Base-by-base conservation (phyloP, 2,888 invertebrate genomes). In the Nomada lathburiana region DNA sequence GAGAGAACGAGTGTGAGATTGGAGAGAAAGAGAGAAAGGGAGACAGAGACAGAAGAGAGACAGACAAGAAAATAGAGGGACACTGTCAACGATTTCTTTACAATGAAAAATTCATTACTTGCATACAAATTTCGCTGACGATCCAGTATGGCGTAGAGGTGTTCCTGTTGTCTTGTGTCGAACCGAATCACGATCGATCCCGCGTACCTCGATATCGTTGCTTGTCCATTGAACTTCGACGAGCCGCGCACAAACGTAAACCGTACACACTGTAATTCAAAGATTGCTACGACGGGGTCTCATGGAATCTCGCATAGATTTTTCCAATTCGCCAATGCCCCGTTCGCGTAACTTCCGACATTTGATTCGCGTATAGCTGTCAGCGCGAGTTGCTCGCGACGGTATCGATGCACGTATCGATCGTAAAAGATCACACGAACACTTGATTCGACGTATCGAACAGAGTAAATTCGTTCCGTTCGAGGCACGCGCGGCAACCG, bases 61-160 rank as follows among this genome's bases (percentile, higher is more conserved):
- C 11, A 13, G 1, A 16, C 2, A 47, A 47, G 62, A 20, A 70
- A 53, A 57, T 7, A 50, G 50, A 55, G 57, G 70, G 69, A 70
- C 52, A 79, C 64, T 50, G 76, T 55, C 68, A 76, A 71, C 73
- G 84, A 78, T 80, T 72, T 81, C 75, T 86, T 83, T 84, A 87
- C 89, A 75, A 85, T 84, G 83, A 87, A 86, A 84, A 86, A 84
- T 86, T 83, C 86, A 85, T 86, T 86, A 89, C 80, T 83, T 75
- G 88, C 63, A 87, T 53, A 53, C 52, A 60, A 80, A 86, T 85
- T 82, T 87, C 80, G 78, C 36, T 86, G 26, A 52, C 73, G 81
- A 84, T 86, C 82, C 85, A 89, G 77, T 74, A 71, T 88, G 89
- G 87, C 55, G 76, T 84, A 87, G 84, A 87, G 84, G 82, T 80